Evolutionary conservation across 2,113 vertebrate species (phyloP).

Genomic region (Scatophagus argus): DNA sequence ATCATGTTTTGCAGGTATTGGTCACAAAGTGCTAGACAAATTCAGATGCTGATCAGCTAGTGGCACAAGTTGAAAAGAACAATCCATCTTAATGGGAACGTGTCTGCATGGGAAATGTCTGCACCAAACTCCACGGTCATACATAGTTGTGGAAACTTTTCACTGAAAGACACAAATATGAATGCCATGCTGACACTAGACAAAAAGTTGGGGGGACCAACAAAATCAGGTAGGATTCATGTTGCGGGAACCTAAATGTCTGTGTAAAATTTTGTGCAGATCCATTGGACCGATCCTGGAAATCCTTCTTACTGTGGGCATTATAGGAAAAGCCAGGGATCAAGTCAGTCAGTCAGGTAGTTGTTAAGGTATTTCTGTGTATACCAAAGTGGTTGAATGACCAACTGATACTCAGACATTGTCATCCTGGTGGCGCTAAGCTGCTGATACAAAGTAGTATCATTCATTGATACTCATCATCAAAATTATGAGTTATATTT

Average conservation of each 20-base stretch:
- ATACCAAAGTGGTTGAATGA: background rate
- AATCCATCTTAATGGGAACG: background rate
- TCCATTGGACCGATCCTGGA: too few species aligned
- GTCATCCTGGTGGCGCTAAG: background rate
- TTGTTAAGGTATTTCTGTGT: background rate
- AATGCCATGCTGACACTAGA: background rate
- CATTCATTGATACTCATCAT: background rate
- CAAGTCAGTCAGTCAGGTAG: too few species aligned
- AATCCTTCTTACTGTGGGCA: too few species aligned
- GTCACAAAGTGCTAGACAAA: background rate
- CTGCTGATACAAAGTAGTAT: slow-evolving; percentile 1
- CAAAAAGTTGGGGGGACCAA: background rate
- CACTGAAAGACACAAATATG: background rate
- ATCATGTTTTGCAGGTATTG: background rate
- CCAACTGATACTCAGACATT: background rate
- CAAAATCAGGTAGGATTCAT: background rate
- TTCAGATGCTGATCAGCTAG: background rate
- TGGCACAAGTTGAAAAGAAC: background rate
- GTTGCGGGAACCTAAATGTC: background rate
- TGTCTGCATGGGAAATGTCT: too few species aligned
- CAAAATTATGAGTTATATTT: slow-evolving; percentile 14
- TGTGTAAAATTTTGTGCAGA: background rate
- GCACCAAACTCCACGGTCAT: background rate
- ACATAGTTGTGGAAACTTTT: background rate
- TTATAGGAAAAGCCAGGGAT: background rate